Base-by-base conservation (phyloP, 2,888 invertebrate genomes). In the Drosophila anceps region DNA sequence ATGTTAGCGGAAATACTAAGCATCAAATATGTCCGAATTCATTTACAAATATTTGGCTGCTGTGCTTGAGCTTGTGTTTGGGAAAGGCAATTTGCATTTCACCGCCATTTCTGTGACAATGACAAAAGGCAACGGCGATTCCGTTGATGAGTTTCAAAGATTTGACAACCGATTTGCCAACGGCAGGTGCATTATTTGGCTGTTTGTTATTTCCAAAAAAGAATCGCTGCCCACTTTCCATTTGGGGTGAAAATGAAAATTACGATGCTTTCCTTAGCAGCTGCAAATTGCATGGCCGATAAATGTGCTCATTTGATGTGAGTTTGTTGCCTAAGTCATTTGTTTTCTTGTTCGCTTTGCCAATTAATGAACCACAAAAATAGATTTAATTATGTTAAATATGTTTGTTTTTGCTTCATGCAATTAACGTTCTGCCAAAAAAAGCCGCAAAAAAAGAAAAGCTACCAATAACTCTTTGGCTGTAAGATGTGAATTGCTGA, bases 21-120 rank as follows among this genome's bases (percentile, higher is more conserved):
- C 67, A 63, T 50, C 41, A 66, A 66, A 55, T 46, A 58, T 72
- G 62, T 15, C 54, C 46, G 57, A 71, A 80, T 63, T 55, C 37
- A 67, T 63, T 60, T 58, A 37, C 50, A 39, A 55, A n/a, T 44
- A 43, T 68, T 66, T 59, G 27, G n/a, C 39, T 46, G 37, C 24
- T 29, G 35, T 31, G 48, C 18, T 44, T 57, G 54, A 41, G 29
- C 20, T 66, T 37, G 31, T 31, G 33, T 65, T 74, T 74, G 69
- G 65, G 76, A 84, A 86, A 87, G 87, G 84, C 74, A 79, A 87
- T 89, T 84, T 89, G 84, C 84, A 84, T 84, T 86, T 89, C 90
- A 73, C 84, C 59, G 50, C 37, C 48, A 66, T 63, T 39, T 61
- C 50, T 63, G 63, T 69, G 82, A 73, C 85, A 82, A 76, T 80